Percentiles rank a stretch among this genome's conserved stretches.
Evolutionary conservation across 2,113 vertebrate species (phyloP).

Genomic region (Chascanopsetta lugubris): DNA sequence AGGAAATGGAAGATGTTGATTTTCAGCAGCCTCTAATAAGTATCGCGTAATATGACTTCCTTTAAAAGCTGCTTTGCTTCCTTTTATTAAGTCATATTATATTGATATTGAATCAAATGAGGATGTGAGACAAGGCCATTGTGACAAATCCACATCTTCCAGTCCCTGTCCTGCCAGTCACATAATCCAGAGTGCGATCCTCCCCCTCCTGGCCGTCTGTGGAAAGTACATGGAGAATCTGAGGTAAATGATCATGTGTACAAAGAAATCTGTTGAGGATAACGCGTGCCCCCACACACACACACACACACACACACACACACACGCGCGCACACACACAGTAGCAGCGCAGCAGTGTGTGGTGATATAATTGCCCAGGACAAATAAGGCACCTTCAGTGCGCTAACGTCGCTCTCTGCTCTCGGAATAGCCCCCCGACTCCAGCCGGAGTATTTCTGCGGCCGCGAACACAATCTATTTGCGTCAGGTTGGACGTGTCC

Average conservation of each 20-base stretch:
- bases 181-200: too few relatives aligned
- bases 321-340: conserved; percentile 9
- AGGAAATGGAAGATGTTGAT: too few relatives aligned
- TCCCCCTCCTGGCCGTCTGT: too few relatives aligned
- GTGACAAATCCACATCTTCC: too few relatives aligned
- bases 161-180: too few relatives aligned
- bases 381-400: conserved; percentile 56
- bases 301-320: conserved; percentile 15
- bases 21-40: too few relatives aligned
- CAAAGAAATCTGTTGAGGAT: conserved; percentile 2
- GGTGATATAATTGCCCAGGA: conserved; percentile 30
- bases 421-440: conserved; percentile 64
- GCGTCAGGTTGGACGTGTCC: conserved; percentile 58
- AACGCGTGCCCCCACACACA: too few relatives aligned
- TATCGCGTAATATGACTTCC: too few relatives aligned
- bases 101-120: background rate
- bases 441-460: conserved; percentile 51
- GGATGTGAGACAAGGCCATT: background rate
- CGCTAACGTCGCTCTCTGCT: conserved; percentile 36
- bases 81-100: too few relatives aligned
- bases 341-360: conserved; percentile 9
- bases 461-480: conserved; percentile 70
- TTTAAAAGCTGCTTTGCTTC: background rate
- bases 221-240: too few relatives aligned
- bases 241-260: background rate